Evolutionary conservation across 1,140 invertebrate species (phyloP), one percentile per base, ranked within the genome.

Genomic region (Mylabris phalerata): DNA sequence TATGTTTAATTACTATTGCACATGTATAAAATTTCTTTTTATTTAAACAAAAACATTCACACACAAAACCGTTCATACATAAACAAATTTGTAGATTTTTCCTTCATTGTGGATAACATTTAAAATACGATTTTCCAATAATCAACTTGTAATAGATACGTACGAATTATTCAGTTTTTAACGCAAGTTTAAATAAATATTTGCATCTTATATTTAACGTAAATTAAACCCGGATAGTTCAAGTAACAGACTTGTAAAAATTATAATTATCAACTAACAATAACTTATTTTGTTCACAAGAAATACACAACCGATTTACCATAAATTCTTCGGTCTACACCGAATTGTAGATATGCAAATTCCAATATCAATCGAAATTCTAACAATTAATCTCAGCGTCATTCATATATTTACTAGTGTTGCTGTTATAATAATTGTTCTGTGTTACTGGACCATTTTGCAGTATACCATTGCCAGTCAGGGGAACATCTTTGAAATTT

Each of bases 381-480:
- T 52, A 64, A 61, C 59, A 61, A 51, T 59, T 62, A 27, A 59
- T 60, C 11, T 60, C 57, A 48, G 73, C 73, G 68, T 77, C 75
- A 63, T 75, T 75, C 56, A 75, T 68, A 63, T 44, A 59, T 55
- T 61, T 60, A 25, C 47, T 59, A 7, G 57, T 26, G 27, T 56
- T 57, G 13, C 50, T 51, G 40, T 63, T 67, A 9, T 62, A 32
- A 45, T 66, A 66, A 42, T 39, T 52, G 49, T 65, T 50, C 45
- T 59, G 39, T 39, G 54, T 47, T 61, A 66, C 66, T 13, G 68
- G 60, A 41, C 68, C 67, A 48, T 68, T 71, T 47, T 61, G 67
- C 40, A 69, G 55, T 13, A 69, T 57, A 32, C 70, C 71, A 55
- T 73, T 73, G 9, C 67, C 67, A 0, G 67, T 71, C 4, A 67